These are phyloP conservation scores for human (Homo sapiens) DNA, from an alignment of 2,113 vertebrate genomes.

Conservation along the genomic window GRCh38 chr9:97710001-97710500, in stretches of 20 bases:
- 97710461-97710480: neutral
- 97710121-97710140: neutral
- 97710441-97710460: neutral
- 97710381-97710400: neutral
- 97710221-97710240: neutral
- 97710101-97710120: neutral
- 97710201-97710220: neutral
- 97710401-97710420: neutral
- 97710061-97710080: neutral
- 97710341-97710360: neutral
- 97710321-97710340: neutral
- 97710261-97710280: neutral
- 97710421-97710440: neutral
- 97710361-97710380: neutral
- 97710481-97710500: neutral
- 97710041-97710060: fast-evolving
- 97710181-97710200: neutral
- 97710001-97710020: neutral
- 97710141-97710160: too few species aligned
- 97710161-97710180: neutral
- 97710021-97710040: neutral
- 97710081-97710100: neutral
- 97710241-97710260: neutral
- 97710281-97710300: neutral
- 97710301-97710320: neutral